These are phyloP conservation scores for Apamea anceps DNA, from an alignment of 2,888 invertebrate genomes.

Conservation along the genomic window DNA sequence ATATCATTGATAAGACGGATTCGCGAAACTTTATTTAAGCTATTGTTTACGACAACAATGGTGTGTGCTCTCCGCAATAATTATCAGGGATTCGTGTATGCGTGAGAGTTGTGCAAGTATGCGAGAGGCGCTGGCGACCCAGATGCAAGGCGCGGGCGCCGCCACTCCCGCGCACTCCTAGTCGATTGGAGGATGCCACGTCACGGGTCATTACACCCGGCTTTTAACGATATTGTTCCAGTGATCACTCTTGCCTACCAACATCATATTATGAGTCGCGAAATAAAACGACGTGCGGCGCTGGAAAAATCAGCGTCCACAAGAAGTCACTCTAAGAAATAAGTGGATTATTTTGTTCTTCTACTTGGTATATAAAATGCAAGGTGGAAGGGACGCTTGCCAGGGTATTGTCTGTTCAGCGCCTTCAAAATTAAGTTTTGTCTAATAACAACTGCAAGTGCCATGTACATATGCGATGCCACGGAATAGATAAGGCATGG, in stretches of 20 bases:
- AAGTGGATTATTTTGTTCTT: neutral
- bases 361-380: neutral
- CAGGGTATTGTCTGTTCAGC: neutral
- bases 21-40: neutral
- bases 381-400: neutral
- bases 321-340: neutral
- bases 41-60: neutral
- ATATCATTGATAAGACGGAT: neutral
- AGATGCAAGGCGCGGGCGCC: slow-evolving; percentile 35
- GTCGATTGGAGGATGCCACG: slow-evolving; percentile 41
- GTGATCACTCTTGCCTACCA: slow-evolving; percentile 19
- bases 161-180: slow-evolving; percentile 42
- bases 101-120: slow-evolving; percentile 42
- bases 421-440: neutral
- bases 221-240: slow-evolving; percentile 31
- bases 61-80: neutral
- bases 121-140: slow-evolving; percentile 28
- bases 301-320: neutral
- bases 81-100: neutral
- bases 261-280: slow-evolving; percentile 18
- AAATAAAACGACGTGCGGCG: neutral
- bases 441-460: neutral
- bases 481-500: slow-evolving; percentile 1
- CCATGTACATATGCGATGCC: neutral
- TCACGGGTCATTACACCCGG: slow-evolving; percentile 43